These are phyloP conservation scores for Gobiocypris rarus DNA, from an alignment of 2,113 vertebrate genomes.

Conservation along the genomic window DNA sequence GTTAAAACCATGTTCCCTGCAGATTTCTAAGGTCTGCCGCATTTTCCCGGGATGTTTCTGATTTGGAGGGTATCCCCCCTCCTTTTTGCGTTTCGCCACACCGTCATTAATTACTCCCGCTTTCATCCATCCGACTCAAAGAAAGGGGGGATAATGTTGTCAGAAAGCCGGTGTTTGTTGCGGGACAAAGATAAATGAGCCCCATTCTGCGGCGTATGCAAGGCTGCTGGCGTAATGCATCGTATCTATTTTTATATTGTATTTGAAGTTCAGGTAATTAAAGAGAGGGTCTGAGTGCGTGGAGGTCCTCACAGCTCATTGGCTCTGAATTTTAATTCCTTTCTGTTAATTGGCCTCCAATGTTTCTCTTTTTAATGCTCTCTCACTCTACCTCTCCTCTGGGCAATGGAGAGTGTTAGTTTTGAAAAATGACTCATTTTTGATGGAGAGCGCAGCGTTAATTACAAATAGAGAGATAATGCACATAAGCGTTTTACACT, in stretches of 20 bases:
- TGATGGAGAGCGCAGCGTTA: constrained; percentile 73
- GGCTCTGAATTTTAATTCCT: constrained; percentile 87
- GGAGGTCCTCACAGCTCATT: constrained; percentile 87
- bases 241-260: constrained; percentile 88
- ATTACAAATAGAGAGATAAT: constrained; percentile 73
- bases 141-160: constrained; percentile 80
- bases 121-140: constrained; percentile 64
- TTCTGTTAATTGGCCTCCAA: constrained; percentile 85
- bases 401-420: constrained; percentile 64
- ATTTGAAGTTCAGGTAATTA: constrained; percentile 88
- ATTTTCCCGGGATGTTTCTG: constrained; percentile 11
- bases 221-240: constrained; percentile 89
- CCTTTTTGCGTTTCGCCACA: constrained; percentile 47
- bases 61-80: constrained; percentile 18
- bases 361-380: constrained; percentile 58
- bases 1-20: constrained; percentile 37
- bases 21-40: constrained; percentile 41
- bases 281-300: constrained; percentile 80
- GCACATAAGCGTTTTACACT: constrained; percentile 55
- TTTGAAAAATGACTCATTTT: constrained; percentile 75
- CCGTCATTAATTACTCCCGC: constrained; percentile 69
- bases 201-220: constrained; percentile 84
- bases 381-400: constrained; percentile 63
- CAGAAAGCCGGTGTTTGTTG: constrained; percentile 80
- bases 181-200: constrained; percentile 91